Evolutionary conservation across 2,797 vertebrate species (phyloP).

Genomic region (Kryptopterus vitreolus): DNA sequence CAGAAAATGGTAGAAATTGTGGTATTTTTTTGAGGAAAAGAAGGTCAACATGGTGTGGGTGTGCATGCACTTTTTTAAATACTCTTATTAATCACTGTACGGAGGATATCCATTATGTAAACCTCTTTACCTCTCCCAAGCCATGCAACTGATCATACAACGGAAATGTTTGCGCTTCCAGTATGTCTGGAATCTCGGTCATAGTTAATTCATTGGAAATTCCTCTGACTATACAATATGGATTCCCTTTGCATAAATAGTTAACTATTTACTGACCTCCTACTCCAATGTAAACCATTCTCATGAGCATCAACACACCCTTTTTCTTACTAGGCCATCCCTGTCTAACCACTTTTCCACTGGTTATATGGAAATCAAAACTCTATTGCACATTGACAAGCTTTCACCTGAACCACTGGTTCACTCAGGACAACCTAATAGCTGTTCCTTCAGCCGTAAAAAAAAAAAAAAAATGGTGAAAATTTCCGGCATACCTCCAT

Average conservation of each 20-base stretch:
- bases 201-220: neutral
- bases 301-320: neutral
- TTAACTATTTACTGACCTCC: neutral
- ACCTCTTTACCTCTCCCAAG: neutral
- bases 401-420: neutral
- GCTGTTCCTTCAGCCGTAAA: conserved; percentile 11
- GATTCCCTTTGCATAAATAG: neutral
- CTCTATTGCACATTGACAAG: neutral
- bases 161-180: neutral
- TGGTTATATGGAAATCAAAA: neutral
- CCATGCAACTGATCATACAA: neutral
- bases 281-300: neutral
- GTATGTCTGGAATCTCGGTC: neutral
- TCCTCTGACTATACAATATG: neutral
- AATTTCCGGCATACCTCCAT: neutral
- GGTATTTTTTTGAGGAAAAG: neutral
- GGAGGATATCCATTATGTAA: neutral
- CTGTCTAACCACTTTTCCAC: neutral
- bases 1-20: neutral
- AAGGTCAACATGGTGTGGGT: neutral
- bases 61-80: neutral
- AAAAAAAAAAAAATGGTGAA: conserved; percentile 1
- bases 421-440: conserved; percentile 22
- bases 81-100: neutral
- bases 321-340: neutral